Evolutionary conservation across 1,140 invertebrate genomes (phyloP).

Genomic region (Drosophila ambigua): DNA sequence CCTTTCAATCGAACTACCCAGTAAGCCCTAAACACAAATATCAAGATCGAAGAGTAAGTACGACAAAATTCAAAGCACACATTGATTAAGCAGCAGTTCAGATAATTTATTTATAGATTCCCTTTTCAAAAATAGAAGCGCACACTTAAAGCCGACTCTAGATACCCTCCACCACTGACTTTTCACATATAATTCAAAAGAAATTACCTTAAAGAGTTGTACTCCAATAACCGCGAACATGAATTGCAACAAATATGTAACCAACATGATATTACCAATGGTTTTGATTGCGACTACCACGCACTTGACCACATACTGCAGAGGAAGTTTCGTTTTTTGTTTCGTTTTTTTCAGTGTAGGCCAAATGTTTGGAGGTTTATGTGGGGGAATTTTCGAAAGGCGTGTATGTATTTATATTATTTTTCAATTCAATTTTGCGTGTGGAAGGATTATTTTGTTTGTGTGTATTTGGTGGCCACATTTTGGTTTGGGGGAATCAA

Average conservation of each 20-base stretch:
- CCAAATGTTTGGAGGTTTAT: constrained; percentile 36
- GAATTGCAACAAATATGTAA: constrained; percentile 99
- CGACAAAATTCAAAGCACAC: constrained; percentile 68
- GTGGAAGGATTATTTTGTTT: constrained; percentile 29
- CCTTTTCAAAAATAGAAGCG: constrained; percentile 53
- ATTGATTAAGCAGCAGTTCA: constrained; percentile 52
- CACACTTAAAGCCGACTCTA: constrained; percentile 72
- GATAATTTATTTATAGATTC: constrained; percentile 18
- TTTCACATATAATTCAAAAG: constrained; percentile 60
- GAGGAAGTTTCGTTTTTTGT: constrained; percentile 19
- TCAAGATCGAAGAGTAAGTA: constrained; percentile 44
- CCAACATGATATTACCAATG: constrained; percentile 99
- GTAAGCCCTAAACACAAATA: constrained; percentile 28
- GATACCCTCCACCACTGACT: constrained; percentile 61
- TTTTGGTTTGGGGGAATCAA: constrained; percentile 62
- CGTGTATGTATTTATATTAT: constrained; percentile 14
- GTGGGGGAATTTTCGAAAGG: constrained; percentile 12
- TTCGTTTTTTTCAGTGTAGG: constrained; percentile 56
- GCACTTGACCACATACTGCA: constrained; percentile 98
- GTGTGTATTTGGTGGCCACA: constrained; percentile 52
- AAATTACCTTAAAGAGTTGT: constrained; percentile 99
- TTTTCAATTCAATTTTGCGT: constrained; percentile 21
- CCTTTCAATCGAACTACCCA: constrained; percentile 18
- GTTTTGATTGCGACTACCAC: constrained; percentile 99
- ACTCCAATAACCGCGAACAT: constrained; percentile 99